phyloP scores from a whole-genome alignment of 2,113 vertebrate species.

The Macrotus californicus region DNA sequence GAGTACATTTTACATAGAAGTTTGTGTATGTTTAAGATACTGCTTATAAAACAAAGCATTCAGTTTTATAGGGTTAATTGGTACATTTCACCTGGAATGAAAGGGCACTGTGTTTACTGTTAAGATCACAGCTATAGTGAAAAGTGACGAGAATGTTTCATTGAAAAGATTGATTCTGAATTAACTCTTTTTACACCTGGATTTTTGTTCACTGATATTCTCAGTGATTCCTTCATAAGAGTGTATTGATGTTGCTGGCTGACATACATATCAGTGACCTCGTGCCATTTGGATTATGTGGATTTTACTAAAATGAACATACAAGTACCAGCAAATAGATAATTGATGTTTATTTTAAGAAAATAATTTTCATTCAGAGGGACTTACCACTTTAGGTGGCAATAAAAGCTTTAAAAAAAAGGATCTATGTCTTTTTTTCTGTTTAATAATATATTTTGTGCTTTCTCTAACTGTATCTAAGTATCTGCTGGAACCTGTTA shows the following conservation, averaged over 20 bases:
- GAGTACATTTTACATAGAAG: neutral
- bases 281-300: neutral
- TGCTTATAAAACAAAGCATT: neutral
- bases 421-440: neutral
- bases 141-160: neutral
- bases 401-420: slow-evolving; percentile 13
- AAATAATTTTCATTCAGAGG: neutral
- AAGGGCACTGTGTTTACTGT: neutral
- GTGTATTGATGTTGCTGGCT: neutral
- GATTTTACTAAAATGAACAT: slow-evolving; percentile 14
- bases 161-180: neutral
- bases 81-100: neutral
- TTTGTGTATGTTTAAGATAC: neutral
- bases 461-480: neutral
- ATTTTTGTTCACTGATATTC: neutral
- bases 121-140: neutral
- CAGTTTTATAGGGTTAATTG: neutral
- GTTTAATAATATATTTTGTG: neutral
- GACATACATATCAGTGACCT: neutral
- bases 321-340: neutral
- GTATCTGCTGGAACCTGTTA: neutral
- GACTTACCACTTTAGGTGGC: neutral
- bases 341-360: neutral
- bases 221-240: neutral
- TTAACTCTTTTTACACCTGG: neutral